Conservation (phyloP, 2,888 invertebrate species). For the Dicyrtomina minuta region DNA sequence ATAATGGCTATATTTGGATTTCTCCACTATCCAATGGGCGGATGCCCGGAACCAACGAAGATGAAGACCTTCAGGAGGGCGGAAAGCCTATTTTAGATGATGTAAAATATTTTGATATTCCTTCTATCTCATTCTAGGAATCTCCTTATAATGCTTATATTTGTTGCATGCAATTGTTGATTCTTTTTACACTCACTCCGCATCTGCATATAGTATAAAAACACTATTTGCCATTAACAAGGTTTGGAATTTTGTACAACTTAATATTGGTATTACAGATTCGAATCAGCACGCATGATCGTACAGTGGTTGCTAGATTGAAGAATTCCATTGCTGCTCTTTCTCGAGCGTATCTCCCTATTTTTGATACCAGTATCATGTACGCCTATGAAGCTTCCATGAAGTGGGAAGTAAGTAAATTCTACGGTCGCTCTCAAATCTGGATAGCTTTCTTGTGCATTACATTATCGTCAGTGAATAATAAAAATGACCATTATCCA, state of each 20-base stretch:
- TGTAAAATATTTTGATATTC: constrained; percentile 54
- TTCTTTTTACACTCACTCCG: neutral
- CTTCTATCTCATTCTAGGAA: too few relatives aligned
- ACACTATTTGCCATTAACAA: neutral
- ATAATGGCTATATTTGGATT: constrained; percentile 80
- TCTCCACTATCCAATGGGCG: constrained; percentile 49
- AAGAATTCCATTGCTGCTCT: constrained; percentile 87
- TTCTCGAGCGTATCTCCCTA: constrained; percentile 80
- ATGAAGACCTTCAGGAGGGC: constrained; percentile 65
- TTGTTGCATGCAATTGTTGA: neutral
- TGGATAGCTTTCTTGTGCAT: constrained; percentile 48
- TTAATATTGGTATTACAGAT: constrained; percentile 58
- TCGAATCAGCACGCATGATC: constrained; percentile 68
- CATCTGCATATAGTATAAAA: too few relatives aligned
- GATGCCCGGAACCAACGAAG: constrained; percentile 52
- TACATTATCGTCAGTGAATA: neutral
- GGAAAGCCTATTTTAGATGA: constrained; percentile 75
- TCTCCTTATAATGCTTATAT: neutral
- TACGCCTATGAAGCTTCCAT: constrained; percentile 87
- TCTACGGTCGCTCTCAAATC: too few relatives aligned
- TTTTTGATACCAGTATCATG: constrained; percentile 88
- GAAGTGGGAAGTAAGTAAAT: constrained; percentile 74
- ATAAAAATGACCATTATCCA: neutral
- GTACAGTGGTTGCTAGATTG: constrained; percentile 84
- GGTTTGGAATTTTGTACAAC: constrained; percentile 19